Evolutionary conservation across 1,140 invertebrate genomes (phyloP).

Genomic region (Cotesia chilonis): DNA sequence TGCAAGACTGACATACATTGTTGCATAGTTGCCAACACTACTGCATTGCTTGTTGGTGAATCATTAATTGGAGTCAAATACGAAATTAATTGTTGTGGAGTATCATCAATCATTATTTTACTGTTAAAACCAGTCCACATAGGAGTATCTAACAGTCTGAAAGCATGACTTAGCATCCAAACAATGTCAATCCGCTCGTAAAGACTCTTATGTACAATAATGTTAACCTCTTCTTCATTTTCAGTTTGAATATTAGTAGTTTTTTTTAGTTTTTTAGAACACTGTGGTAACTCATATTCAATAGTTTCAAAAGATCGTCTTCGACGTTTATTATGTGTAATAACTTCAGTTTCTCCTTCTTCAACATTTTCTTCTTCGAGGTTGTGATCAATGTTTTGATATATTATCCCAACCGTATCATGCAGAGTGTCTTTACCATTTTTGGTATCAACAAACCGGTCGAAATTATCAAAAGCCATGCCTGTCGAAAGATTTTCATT

Average conservation of each 20-base stretch:
- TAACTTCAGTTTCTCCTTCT: not conserved
- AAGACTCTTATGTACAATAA: not conserved
- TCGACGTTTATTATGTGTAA: not conserved
- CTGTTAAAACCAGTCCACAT: constrained; percentile 39
- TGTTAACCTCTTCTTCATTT: not conserved
- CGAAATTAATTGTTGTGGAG: not conserved
- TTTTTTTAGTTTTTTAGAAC: not conserved
- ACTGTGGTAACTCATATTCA: not conserved
- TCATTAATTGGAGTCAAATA: constrained; percentile 28
- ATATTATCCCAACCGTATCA: constrained; percentile 14
- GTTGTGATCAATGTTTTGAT: constrained; percentile 8
- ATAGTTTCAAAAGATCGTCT: not conserved
- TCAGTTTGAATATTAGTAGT: not conserved
- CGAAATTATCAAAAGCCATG: constrained; percentile 20
- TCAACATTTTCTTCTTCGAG: not conserved
- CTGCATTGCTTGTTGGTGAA: not conserved
- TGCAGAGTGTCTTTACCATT: constrained; percentile 3
- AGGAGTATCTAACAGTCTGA: constrained; percentile 27
- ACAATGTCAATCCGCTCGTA: not conserved
- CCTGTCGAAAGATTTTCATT: too few species aligned
- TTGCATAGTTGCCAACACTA: constrained; percentile 5
- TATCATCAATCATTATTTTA: constrained; percentile 24
- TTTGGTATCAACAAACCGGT: constrained; percentile 2
- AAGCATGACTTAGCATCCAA: constrained; percentile 30
- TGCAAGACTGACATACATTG: not conserved